Evolutionary conservation across 2,888 invertebrate genomes (phyloP).

Genomic region (Endomychus coccineus): DNA sequence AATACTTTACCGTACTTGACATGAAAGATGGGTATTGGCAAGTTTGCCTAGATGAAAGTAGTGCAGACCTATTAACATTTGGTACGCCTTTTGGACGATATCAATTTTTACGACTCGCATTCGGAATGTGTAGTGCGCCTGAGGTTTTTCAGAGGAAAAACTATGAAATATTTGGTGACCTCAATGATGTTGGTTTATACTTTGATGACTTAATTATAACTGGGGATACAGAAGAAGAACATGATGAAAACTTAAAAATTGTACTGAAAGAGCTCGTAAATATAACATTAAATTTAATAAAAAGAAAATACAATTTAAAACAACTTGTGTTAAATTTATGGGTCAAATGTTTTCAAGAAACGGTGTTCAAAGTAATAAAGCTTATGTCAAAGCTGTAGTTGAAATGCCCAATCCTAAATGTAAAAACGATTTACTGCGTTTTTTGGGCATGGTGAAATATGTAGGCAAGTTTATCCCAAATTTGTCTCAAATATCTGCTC

Average conservation of each 20-base stretch:
- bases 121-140: too few relatives aligned
- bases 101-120: too few relatives aligned
- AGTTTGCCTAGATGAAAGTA: too few relatives aligned
- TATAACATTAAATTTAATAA: too few relatives aligned
- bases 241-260: too few relatives aligned
- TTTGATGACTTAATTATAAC: too few relatives aligned
- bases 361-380: slow-evolving; percentile 16
- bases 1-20: slow-evolving; percentile 20
- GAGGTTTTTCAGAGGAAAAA: too few relatives aligned
- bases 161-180: too few relatives aligned
- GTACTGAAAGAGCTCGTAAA: too few relatives aligned
- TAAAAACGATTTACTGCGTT: slow-evolving; percentile 19
- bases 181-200: too few relatives aligned
- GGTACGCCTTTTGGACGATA: slow-evolving; percentile 19
- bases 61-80: slow-evolving; percentile 15
- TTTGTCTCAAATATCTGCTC: slow-evolving; percentile 5
- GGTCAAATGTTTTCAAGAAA: slow-evolving; percentile 18
- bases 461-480: slow-evolving; percentile 12
- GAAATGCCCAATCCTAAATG: slow-evolving; percentile 18
- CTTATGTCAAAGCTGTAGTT: slow-evolving; percentile 20
- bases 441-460: slow-evolving; percentile 21
- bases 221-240: too few relatives aligned
- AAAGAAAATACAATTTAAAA: slow-evolving; percentile 19
- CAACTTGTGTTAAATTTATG: slow-evolving; percentile 17
- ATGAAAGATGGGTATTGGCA: slow-evolving; percentile 21